Evolutionary conservation across 2,797 vertebrate genomes (phyloP), one percentile per base, ranked within the genome.

Genomic region (Acanthiza pusilla): DNA sequence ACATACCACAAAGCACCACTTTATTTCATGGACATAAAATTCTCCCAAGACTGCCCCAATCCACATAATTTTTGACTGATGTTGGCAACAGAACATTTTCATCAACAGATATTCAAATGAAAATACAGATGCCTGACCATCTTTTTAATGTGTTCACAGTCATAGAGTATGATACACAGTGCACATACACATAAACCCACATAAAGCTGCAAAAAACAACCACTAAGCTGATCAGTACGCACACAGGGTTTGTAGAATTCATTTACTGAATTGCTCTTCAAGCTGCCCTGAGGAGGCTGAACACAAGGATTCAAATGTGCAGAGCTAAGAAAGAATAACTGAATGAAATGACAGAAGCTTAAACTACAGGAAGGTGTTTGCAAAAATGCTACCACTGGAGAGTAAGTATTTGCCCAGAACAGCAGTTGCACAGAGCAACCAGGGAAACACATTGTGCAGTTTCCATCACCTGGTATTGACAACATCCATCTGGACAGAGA

Each of bases 1-100:
- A 51, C 51, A 68, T 32, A 77, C 62, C 62, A 94, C 9, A 81
- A 72, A 90, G 30, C 30, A 84, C 7, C 29, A 26, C 27, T 73
- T 84, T 68, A 82, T 66, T 90, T 81, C 45, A 95, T 23, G 26
- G 50, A 67, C 71, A 66, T 78, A 66, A 93, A 88, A 81, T 55
- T 42, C 29, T 91, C 67, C 43, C 74, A 73, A 60, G 55, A 79
- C 36, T 40, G 21, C 40, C 77, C 51, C 45, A 90, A 78, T 11
- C 36, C 66, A 76, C 19, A 5, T 53, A 73, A 75, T 66, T 90
- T 93, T 84, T 90, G 51, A 85, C 34, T 36, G 58, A 90, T 73
- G 22, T 29, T 81, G 71, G 47, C 36, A 76, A 21, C 3, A 62
- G 32, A 77, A 73, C 11, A 84, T 73, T 73, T 88, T 84, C 40